Evolutionary conservation across 2,113 vertebrate genomes (phyloP).

Genomic region (Plectropomus leopardus): DNA sequence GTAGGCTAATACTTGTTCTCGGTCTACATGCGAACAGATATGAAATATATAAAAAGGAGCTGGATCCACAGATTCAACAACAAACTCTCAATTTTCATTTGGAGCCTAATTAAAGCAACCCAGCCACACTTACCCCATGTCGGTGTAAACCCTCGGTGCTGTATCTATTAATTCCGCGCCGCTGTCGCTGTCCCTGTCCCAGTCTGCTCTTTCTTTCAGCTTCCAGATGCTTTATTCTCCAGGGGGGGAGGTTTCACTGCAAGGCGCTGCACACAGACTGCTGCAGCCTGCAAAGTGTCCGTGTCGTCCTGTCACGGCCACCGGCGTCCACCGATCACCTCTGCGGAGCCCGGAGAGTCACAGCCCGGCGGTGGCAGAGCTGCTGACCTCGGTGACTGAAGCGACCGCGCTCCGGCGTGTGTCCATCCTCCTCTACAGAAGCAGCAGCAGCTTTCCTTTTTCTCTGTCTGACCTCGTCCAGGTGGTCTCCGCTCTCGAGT

Average conservation of each 20-base stretch:
- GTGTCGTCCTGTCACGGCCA: conserved; percentile 14
- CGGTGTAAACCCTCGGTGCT: conserved; percentile 53
- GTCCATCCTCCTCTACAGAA: neutral
- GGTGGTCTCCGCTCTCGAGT: neutral
- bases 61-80: neutral
- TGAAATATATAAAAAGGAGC: neutral
- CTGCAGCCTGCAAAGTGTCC: conserved; percentile 33
- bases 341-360: conserved; percentile 38
- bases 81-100: neutral
- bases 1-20: conserved; percentile 7
- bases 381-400: conserved; percentile 28
- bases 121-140: conserved; percentile 81
- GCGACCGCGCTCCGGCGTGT: conserved; percentile 2
- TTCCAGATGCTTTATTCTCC: conserved; percentile 64
- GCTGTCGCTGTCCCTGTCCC: conserved; percentile 33
- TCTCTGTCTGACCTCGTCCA: neutral
- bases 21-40: neutral
- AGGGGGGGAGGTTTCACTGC: conserved; percentile 23
- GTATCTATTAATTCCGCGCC: conserved; percentile 20
- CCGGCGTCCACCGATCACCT: conserved; percentile 15
- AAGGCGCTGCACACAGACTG: conserved; percentile 24
- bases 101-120: neutral
- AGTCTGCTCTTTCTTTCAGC: conserved; percentile 30
- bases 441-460: neutral
- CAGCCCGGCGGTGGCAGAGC: conserved; percentile 21